Base-by-base conservation (phyloP, 2,888 invertebrate genomes). In the Tholera decimalis region DNA sequence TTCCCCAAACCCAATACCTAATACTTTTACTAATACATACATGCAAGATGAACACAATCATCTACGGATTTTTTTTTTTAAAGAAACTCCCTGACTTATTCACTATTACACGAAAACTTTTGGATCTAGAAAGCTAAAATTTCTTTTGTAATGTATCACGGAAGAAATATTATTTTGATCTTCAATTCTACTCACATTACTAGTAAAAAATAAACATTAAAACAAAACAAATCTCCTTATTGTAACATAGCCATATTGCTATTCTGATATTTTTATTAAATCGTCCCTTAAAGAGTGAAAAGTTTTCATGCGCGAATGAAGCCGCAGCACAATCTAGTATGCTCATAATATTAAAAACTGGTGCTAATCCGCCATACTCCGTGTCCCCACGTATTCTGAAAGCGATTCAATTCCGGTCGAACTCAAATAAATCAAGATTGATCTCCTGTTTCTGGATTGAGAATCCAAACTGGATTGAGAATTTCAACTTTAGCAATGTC, bases 21-120 rank as follows among this genome's bases (percentile, higher is more conserved):
- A 37, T 47, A 47, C 30, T n/a, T 53, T 60, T 44, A 66, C 4
- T 30, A 33, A 22, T n/a, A 41, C 39, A 47, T 24, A 57, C 73
- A 73, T 73, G 73, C 73, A 73, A n/a, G n/a, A n/a, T n/a, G n/a
- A 46, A 50, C 15, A 28, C 50, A 61, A 30, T 53, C 11, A 57
- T 41, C n/a, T 22, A 51, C 15, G 11, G 1, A 35, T 0, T 43
- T 2, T 41, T 2, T 11, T 46, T 18, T 28, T 26, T 2, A 35
- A 41, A 22, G 11, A 41, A 13, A 41, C 11, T 11, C 1, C 20
- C 41, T 20, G 0, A 20, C 2, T 41, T 20, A 41, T n/a, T n/a
- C 37, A 6, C n/a, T n/a, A 6, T n/a, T 37, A n/a, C 37, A 37
- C n/a, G 3, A n/a, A 18, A 37, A 18, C 37, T n/a, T 26, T 24